Base-by-base conservation (phyloP, 2,888 invertebrate species). In the Drosophila ezoana region DNA sequence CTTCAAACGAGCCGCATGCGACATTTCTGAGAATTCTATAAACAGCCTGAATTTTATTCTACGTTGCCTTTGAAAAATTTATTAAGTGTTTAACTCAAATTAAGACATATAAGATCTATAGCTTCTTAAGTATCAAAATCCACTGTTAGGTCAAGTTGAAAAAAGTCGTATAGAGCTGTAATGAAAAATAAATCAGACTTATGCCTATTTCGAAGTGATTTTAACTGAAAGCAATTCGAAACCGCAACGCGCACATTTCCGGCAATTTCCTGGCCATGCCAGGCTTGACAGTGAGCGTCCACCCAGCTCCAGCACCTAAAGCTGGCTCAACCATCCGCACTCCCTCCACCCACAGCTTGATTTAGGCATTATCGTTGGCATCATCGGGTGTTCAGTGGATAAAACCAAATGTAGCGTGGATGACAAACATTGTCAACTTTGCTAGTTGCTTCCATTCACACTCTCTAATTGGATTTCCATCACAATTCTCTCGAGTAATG, bases 351-450 rank as follows among this genome's bases (percentile, higher is more conserved):
- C 28, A 28, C 10, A 9, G 20, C 49, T 60, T 51, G 70, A 80
- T 69, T 66, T 66, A 8, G 43, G 56, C 58, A 58, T 71, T 54
- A 51, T 57, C 61, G 49, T 43, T 23, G 48, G 35, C 37, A 33
- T 33, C 10, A 33, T 47, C 38, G 33, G 43, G 33, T 58, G 51
- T 44, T 49, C 40, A 57, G 20, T 49, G 59, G 49, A 43, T 59
- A 32, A 47, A 56, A 58, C 28, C 56, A 83, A 86, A 86, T 87
- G 68, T 64, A 65, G 77, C 81, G 81, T 43, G 67, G 66, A 76
- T 69, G 78, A 67, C 81, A 83, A 83, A 83, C 68, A 83, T 61
- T 68, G 65, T 74, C 66, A 83, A 54, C 65, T 61, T 43, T 45
- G 52, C n/a, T 57, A 65, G 72, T 60, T 61, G 56, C 52, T 23